Evolutionary conservation across 30 jellyfish, hydroid and myxozoan species (phyloP), one percentile per base, ranked within the genome.

Genomic region (Aurelia sp.): DNA sequence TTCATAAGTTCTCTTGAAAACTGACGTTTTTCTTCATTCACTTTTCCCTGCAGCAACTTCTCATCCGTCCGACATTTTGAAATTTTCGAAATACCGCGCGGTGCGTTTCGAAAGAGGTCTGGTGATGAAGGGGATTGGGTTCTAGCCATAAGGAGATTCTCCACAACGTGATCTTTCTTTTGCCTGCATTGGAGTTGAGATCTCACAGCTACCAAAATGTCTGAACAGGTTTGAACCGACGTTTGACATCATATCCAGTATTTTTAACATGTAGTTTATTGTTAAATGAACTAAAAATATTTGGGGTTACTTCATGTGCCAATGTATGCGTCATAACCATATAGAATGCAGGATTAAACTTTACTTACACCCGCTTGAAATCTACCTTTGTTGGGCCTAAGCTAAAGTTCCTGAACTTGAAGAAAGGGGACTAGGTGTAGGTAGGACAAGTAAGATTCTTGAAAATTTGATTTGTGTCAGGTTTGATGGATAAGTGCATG

Each of bases 101-200:
- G 2, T 38, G 50, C 50, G 50, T 78, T 13, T 9, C 15, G 1
- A 10, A 30, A 71, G 92, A 70, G 80, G 51, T 41, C 92, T 83
- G 92, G 92, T 64, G 33, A 55, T 19, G 72, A 83, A 60, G 68
- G 21, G 48, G 92, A 12, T 85, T 83, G 92, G 86, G 86, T 48
- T 33, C 86, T 71, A 83, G 63, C 62, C 68, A 83, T 83, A 83
- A 83, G 50, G 59, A 31, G 80, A 40, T 69, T 59, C 83, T 58
- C 78, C 47, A 83, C 92, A 83, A 83, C 92, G 92, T 83, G 92
- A 75, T 48, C 24, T 47, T 87, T 76, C 90, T 87, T 76, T 76
- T 50, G 73, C 82, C 82, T 41, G 19, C 38, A 31, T 53, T 68
- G 63, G 69, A 59, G 33, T 59, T 59, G 33, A 59, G 69, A n/a